Percentiles rank a stretch among this genome's conserved stretches.
Evolutionary conservation across 2,797 vertebrate genomes (phyloP).

Genomic region (Epinephelus awoara): DNA sequence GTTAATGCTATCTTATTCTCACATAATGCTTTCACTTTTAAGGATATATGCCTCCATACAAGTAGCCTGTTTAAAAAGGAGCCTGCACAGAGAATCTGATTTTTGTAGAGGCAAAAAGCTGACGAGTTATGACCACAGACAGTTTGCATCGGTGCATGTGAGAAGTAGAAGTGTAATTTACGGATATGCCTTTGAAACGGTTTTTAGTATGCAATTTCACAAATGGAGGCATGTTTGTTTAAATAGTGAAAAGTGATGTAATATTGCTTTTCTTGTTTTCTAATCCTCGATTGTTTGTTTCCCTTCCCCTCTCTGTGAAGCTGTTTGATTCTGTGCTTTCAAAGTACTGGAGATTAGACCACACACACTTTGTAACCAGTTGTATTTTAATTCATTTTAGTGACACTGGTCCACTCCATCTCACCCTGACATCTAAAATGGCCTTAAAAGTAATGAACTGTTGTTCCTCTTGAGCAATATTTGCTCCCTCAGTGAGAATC

Average conservation of each 20-base stretch:
- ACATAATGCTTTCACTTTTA: conserved; percentile 49
- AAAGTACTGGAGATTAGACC: conserved; percentile 48
- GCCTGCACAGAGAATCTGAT: conserved; percentile 1
- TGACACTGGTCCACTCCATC: conserved; percentile 85
- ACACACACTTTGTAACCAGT: conserved; percentile 85
- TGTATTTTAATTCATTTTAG: conserved; percentile 83
- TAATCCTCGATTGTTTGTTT: conserved; percentile 77
- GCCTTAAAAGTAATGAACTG: conserved; percentile 93
- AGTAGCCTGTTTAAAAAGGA: conserved; percentile 20
- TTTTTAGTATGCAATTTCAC: conserved; percentile 16
- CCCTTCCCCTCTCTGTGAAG: conserved; percentile 75
- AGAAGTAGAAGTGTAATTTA: conserved; percentile 40
- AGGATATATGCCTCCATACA: conserved; percentile 48
- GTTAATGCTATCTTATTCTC: conserved; percentile 31
- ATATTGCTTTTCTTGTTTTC: conserved; percentile 63
- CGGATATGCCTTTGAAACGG: conserved; percentile 12
- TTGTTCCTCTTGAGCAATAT: conserved; percentile 95
- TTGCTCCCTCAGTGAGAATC: conserved; percentile 89
- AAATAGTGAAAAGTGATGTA: conserved; percentile 79
- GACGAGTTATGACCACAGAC: conserved; percentile 10
- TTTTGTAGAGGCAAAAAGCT: conserved; percentile 18
- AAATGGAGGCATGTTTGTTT: conserved; percentile 51
- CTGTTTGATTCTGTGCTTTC: conserved; percentile 58
- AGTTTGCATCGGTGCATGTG: conserved; percentile 32
- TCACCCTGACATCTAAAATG: conserved; percentile 86